phyloP scores from a whole-genome alignment of 37 sponge, comb jelly and placozoan genomes.

The Mnemiopsis leidyi region DNA sequence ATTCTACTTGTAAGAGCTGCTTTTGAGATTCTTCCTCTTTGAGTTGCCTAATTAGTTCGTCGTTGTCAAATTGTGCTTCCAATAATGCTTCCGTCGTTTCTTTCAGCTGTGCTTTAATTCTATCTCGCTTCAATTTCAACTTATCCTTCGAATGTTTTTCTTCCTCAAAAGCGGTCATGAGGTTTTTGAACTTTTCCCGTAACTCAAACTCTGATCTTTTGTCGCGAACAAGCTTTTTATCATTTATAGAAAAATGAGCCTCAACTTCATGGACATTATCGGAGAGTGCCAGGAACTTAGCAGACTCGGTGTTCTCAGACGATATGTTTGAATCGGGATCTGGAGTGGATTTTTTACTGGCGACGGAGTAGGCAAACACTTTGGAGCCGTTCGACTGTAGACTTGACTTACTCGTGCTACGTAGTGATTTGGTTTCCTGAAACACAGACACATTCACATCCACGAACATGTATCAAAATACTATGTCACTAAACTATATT shows the following conservation, averaged over 20 bases:
- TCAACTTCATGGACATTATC: background rate
- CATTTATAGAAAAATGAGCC: background rate
- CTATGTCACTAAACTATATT: too few relatives aligned
- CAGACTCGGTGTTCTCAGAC: background rate
- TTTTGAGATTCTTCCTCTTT: background rate
- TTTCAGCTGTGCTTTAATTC: background rate
- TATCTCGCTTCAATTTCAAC: background rate
- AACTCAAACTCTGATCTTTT: background rate
- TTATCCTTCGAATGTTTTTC: slow-evolving; percentile 28
- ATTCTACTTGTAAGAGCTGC: background rate
- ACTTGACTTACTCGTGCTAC: background rate
- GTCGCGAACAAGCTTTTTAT: background rate
- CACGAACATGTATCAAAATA: too few relatives aligned
- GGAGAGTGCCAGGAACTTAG: background rate
- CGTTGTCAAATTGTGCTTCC: background rate
- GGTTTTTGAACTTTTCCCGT: slow-evolving; percentile 13
- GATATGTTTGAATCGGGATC: background rate
- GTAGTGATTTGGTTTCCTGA: background rate
- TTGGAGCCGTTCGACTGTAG: background rate
- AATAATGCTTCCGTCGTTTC: background rate
- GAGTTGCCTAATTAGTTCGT: background rate
- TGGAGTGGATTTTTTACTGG: background rate
- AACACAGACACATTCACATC: background rate
- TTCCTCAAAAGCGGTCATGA: background rate
- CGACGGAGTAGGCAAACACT: background rate